Percentiles rank a stretch among this genome's conserved stretches.
phyloP scores from a whole-genome alignment of 2,888 invertebrate genomes.

The Apodemia zela region DNA sequence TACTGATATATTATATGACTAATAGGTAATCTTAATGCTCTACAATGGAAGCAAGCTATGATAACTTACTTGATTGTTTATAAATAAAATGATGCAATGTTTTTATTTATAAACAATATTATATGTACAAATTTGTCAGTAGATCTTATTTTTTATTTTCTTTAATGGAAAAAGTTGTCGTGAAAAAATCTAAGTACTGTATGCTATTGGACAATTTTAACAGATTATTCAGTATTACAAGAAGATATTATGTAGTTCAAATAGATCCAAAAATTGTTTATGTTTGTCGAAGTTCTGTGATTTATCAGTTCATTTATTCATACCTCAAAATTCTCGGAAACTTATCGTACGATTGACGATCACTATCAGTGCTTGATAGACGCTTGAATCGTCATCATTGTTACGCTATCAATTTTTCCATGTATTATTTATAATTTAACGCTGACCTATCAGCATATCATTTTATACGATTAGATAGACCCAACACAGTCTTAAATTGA shows the following conservation, averaged over 20 bases:
- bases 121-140: not conserved
- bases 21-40: not conserved
- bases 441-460: slow-evolving; percentile 13
- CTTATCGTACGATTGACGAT: slow-evolving; percentile 48
- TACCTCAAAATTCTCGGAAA: slow-evolving; percentile 45
- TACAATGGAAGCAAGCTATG: not conserved
- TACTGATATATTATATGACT: slow-evolving; percentile 3
- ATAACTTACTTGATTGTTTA: not conserved
- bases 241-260: not conserved
- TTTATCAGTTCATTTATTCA: slow-evolving; percentile 40
- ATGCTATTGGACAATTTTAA: no score
- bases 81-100: slow-evolving; percentile 1
- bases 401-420: slow-evolving; percentile 37
- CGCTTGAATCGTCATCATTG: slow-evolving; percentile 52
- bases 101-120: not conserved
- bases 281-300: slow-evolving; percentile 34
- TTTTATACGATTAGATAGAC: slow-evolving; percentile 12
- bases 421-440: slow-evolving; percentile 31
- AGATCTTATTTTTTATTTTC: no score
- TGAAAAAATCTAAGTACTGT: not conserved
- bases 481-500: not conserved
- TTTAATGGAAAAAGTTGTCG: not conserved
- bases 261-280: not conserved
- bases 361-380: slow-evolving; percentile 41
- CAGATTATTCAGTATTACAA: not conserved